Percentiles rank a stretch among this genome's conserved stretches.
Conservation (phyloP, 2,113 vertebrate genomes). For the Gymnorhina tibicen region DNA sequence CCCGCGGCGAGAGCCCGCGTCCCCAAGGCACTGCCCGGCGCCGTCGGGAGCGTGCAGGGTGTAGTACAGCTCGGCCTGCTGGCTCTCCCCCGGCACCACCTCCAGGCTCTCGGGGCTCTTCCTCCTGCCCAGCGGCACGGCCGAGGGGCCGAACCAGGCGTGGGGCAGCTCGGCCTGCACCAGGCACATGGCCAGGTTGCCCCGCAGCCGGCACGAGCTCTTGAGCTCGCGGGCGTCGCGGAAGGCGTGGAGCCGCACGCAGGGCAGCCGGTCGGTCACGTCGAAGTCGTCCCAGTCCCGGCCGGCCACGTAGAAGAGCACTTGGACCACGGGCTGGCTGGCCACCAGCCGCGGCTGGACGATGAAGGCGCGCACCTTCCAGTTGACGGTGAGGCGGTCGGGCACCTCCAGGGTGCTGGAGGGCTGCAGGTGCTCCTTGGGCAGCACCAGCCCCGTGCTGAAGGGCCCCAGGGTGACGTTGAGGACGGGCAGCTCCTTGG, state of each 20-base stretch:
- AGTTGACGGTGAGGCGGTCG: slow-evolving; percentile 90
- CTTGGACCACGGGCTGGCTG: slow-evolving; percentile 88
- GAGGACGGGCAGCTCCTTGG: slow-evolving; percentile 91
- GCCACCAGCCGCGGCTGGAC: slow-evolving; percentile 86
- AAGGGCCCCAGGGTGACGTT: slow-evolving; percentile 92
- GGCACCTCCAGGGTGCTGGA: slow-evolving; percentile 91
- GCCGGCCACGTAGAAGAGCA: slow-evolving; percentile 94
- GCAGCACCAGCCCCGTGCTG: slow-evolving; percentile 84
- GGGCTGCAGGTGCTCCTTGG: slow-evolving; percentile 92
- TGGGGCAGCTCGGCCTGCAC: slow-evolving; percentile 89
- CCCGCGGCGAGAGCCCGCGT: slow-evolving; percentile 28
- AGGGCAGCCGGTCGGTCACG: slow-evolving; percentile 86
- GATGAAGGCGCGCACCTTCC: slow-evolving; percentile 98
- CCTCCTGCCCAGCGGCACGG: slow-evolving; percentile 77
- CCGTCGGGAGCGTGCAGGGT: slow-evolving; percentile 83
- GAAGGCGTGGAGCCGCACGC: slow-evolving; percentile 91
- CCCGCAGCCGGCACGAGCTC: slow-evolving; percentile 89
- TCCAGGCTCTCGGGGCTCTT: slow-evolving; percentile 78
- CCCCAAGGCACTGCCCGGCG: slow-evolving; percentile 81
- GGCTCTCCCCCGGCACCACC: slow-evolving; percentile 71
- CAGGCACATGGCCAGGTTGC: slow-evolving; percentile 89
- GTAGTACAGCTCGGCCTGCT: slow-evolving; percentile 93
- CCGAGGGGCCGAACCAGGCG: slow-evolving; percentile 88
- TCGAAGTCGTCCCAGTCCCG: slow-evolving; percentile 96
- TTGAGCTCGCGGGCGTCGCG: slow-evolving; percentile 87